Base-by-base conservation (phyloP, 1,140 invertebrate genomes). In the Papilio machaon region DNA sequence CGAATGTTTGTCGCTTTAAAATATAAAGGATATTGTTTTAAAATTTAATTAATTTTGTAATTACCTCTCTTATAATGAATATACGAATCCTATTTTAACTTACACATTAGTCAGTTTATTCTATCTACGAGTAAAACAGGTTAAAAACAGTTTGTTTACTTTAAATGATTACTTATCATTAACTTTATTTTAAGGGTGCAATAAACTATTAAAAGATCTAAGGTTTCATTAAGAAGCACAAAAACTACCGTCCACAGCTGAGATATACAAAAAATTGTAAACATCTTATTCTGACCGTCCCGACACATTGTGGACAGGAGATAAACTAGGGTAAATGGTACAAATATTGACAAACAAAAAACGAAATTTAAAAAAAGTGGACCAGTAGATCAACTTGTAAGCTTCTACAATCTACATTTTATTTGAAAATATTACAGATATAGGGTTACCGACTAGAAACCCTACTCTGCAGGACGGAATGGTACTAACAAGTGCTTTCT, bases 261-360 rank as follows among this genome's bases (percentile, higher is more conserved):
- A 86, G 82, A 64, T 19, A 47, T 70, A 87, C 83, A 92, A 92
- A 93, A 92, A 91, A 88, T 43, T 87, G 85, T 91, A 91, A 91
- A 93, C 91, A 91, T 83, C 81, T 86, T 88, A 90, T 89, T 89
- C 85, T 77, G 19, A 75, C 54, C 67, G 11, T 67, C 87, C 79
- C 87, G 89, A 91, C 89, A 87, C 82, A 86, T 82, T 86, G 79
- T 87, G 85, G 89, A 87, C 86, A 80, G 73, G 70, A 81, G 82
- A 85, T 89, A 87, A 85, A 67, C 80, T 75, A 73, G 82, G 82
- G 79, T 76, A 76, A 67, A n/a, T 38, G 70, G 35, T 47, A 60
- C 43, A 30, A 75, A 35, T 70, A 35, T 70, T 70, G 30, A 17
- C 64, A 15, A 70, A 5, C 10, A 19, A 64, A 64, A 23, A 9